Base-by-base conservation (phyloP, 2,113 vertebrate species). In the Motacilla tschutschensis region DNA sequence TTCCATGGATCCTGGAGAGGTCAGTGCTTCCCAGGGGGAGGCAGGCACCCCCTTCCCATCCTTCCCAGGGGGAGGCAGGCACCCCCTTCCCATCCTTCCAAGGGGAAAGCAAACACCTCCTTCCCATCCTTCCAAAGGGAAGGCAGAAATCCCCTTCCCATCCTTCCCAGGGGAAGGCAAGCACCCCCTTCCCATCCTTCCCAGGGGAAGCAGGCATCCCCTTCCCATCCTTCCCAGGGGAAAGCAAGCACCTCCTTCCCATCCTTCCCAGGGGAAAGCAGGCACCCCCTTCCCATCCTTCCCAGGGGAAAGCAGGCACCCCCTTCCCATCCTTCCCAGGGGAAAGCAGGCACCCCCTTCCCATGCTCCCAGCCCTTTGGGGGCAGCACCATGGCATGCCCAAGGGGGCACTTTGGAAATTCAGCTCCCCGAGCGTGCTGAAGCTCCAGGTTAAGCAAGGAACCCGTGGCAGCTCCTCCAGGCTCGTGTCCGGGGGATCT, bases 381-480 rank as follows among this genome's bases (percentile, higher is more conserved):
- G 13, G 41, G 38, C 87, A 28, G 76, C 9, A 6, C 1, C 1
- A 2, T 0, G 33, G 47, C 25, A 5, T 31, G 38, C 25, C 7
- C 33, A 5, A 4, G 4, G 43, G 43, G 60, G 25, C 36, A 3
- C 21, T 58, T 20, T 0, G 44, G 85, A 17, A 60, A 17, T 75
- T 44, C 8, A 48, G 48, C 78, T 83, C 21, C 69, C 69, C 3
- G 3, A 3, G 1, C 0, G 0, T 17, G 0, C 4, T 7, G 71
- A 51, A 69, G 88, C 59, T 85, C 43, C 15, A 28, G 70, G 74
- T 51, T 67, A 24, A 65, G 21, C 12, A 8, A 10, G 40, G 40
- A 71, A 19, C 44, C 1, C 0, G 4, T 3, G 2, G 1, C 2
- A 12, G 83, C 69, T 75, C 20, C 73, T 83, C 54, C 76, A 60